Evolutionary conservation across 2,113 vertebrate species (phyloP), one percentile per base, ranked within the genome.

Genomic region (Salvelinus sp.): DNA sequence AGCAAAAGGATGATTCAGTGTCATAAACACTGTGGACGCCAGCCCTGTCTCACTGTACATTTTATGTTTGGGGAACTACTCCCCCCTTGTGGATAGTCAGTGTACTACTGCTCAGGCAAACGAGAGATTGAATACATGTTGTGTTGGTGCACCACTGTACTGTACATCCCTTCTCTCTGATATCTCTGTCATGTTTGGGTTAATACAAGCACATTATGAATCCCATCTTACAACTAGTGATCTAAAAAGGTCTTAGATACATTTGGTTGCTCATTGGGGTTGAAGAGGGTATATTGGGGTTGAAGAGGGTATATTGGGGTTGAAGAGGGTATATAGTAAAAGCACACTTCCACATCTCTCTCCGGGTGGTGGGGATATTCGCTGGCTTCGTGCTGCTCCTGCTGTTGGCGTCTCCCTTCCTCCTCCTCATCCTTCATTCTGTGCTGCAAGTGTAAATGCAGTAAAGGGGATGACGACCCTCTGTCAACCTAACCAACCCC

Each of bases 361-460:
- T 16, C 3, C 84, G 96, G 95, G 95, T 96, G 2, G 95, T 96
- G 74, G 95, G 95, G 75, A 96, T 96, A 70, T 96, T 96, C 72
- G 95, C 95, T 22, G 95, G 94, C 69, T 96, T 96, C 64, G 95
- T 95, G 74, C 93, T 96, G 73, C 88, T 96, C 3, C 91, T 96
- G 54, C 75, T 96, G 83, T 94, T 96, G 85, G 95, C 95, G 13
- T 96, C 95, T 0, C 95, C 95, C 6, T 95, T 96, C 76, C 92
- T 96, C 84, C 90, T 96, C 95, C 69, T 95, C 95, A 0, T 95
- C 95, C 0, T 96, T 96, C 81, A 92, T 96, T 12, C 90, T 96
- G n/a, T 96, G 95, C 92, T 96, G 95, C 93, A 96, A 95, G 73
- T 96, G 94, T 89, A 96, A 95, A 73, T 95, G 94, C 86, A 92